phyloP scores from a whole-genome alignment of 1,140 invertebrate genomes.

The Bradysia coprophila region DNA sequence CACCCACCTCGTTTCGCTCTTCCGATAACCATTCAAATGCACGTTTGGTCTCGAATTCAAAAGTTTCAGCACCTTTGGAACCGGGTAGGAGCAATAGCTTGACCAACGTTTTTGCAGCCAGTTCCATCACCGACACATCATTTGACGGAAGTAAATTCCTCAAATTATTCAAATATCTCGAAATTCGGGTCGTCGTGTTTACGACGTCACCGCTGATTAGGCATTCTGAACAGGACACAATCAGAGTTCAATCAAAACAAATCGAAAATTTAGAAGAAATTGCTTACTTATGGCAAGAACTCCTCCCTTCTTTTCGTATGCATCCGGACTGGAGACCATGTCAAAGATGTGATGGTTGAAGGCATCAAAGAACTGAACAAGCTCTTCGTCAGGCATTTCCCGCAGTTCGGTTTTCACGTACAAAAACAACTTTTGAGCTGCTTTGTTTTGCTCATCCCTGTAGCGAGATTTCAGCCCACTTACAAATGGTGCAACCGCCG shows the following conservation, averaged over 20 bases:
- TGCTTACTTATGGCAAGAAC: slow-evolving; percentile 80
- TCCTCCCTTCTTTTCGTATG: slow-evolving; percentile 89
- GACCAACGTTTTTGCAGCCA: slow-evolving; percentile 88
- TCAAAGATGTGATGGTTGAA: slow-evolving; percentile 93
- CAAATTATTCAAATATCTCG: slow-evolving; percentile 83
- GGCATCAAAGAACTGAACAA: slow-evolving; percentile 79
- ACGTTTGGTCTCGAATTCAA: slow-evolving; percentile 89
- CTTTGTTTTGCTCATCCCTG: slow-evolving; percentile 65
- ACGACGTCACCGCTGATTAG: slow-evolving; percentile 84
- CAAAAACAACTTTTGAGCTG: slow-evolving; percentile 70
- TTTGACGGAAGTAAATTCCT: slow-evolving; percentile 75
- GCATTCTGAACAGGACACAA: slow-evolving; percentile 54
- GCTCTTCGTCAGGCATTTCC: slow-evolving; percentile 80
- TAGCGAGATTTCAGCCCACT: slow-evolving; percentile 72
- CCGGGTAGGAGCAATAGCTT: slow-evolving; percentile 79
- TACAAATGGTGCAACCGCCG: slow-evolving; percentile 60
- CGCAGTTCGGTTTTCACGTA: slow-evolving; percentile 85
- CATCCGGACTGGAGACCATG: slow-evolving; percentile 83
- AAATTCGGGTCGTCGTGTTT: slow-evolving; percentile 74
- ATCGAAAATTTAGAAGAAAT: too few species aligned
- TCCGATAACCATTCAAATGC: slow-evolving; percentile 85
- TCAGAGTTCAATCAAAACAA: too few species aligned
- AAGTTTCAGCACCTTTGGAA: slow-evolving; percentile 84
- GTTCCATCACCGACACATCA: slow-evolving; percentile 85
- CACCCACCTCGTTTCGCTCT: slow-evolving; percentile 68